A percentile compares a stretch with the other conserved stretches of the same genome.
phyloP scores from a whole-genome alignment of 2,113 vertebrate species.

The Rhynchopsitta pachyrhyncha region DNA sequence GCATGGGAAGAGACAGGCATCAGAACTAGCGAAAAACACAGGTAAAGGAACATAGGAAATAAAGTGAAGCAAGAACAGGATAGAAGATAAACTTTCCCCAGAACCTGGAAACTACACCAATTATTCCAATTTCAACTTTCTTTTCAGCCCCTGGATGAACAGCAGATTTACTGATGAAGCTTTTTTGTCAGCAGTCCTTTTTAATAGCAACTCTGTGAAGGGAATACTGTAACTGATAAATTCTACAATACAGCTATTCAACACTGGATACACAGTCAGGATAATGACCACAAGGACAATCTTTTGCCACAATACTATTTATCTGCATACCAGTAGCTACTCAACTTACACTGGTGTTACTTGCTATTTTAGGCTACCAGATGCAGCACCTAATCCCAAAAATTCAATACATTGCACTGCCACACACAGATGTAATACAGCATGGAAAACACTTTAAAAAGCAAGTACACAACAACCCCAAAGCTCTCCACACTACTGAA shows the following conservation, averaged over 20 bases:
- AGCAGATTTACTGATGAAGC: not conserved
- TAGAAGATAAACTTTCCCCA: not conserved
- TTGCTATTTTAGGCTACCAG: slow-evolving; percentile 50
- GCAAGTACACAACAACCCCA: not conserved
- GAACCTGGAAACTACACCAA: not conserved
- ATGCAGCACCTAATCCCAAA: slow-evolving; percentile 54
- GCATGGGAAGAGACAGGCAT: not conserved
- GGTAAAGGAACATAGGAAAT: not conserved
- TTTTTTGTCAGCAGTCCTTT: not conserved
- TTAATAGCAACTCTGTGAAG: not conserved
- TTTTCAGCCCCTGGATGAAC: not conserved
- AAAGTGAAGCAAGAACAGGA: not conserved
- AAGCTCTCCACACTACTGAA: not conserved
- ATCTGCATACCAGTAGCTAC: slow-evolving; percentile 27
- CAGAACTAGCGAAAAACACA: not conserved
- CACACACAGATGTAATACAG: not conserved
- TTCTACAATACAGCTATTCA: not conserved
- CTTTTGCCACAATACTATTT: slow-evolving; percentile 40
- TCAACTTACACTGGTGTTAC: slow-evolving; percentile 29
- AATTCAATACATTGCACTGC: slow-evolving; percentile 4
- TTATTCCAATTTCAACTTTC: not conserved
- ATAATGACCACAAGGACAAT: slow-evolving; percentile 7
- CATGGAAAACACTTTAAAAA: not conserved
- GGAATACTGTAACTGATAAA: not conserved
- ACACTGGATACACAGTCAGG: not conserved